These are phyloP conservation scores for Clarias pachynema DNA, from an alignment of 2,797 vertebrate genomes.

Conservation along the genomic window DNA sequence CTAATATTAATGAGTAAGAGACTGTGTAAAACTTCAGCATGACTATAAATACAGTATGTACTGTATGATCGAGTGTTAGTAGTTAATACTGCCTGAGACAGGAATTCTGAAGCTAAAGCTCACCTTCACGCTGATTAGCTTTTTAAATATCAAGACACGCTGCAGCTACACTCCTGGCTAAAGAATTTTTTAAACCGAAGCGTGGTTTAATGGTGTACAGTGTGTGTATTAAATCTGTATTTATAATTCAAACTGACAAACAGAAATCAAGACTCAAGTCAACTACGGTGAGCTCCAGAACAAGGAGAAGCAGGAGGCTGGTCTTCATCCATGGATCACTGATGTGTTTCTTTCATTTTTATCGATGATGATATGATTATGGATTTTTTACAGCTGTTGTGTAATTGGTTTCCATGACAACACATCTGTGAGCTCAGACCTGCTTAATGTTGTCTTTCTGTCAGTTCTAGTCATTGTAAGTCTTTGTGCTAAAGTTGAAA, in stretches of 20 bases:
- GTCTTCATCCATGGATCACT: neutral
- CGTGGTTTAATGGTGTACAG: neutral
- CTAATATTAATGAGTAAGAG: neutral
- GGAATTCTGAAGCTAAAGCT: constrained; percentile 9
- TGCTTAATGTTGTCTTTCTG: neutral
- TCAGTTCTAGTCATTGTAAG: neutral
- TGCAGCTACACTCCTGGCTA: neutral
- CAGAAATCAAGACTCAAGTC: no score
- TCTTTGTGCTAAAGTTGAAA: neutral
- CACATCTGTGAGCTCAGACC: neutral
- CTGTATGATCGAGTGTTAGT: constrained; percentile 37
- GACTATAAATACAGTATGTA: neutral
- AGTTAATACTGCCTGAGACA: neutral
- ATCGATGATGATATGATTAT: neutral
- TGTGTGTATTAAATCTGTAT: neutral
- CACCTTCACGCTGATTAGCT: neutral
- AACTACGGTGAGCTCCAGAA: no score
- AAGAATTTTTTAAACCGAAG: neutral
- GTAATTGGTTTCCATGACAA: neutral
- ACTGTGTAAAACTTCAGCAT: constrained; percentile 12
- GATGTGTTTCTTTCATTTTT: no score
- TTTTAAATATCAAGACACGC: constrained; percentile 1
- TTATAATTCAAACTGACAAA: neutral
- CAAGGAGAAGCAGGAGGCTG: neutral
- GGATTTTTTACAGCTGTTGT: neutral